These are phyloP conservation scores for Limonius californicus DNA, from an alignment of 1,140 invertebrate genomes.

Conservation along the genomic window DNA sequence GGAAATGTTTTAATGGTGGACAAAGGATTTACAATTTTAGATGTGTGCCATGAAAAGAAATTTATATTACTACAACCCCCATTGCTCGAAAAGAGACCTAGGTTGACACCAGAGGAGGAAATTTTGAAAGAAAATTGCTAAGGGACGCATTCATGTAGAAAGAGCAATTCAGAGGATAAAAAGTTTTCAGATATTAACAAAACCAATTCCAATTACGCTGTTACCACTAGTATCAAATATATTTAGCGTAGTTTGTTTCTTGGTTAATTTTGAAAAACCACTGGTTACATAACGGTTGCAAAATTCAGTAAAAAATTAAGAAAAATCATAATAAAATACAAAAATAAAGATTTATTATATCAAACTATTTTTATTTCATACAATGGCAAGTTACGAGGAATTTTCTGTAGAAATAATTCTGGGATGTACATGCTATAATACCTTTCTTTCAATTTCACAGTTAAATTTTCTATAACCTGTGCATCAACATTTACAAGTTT, in stretches of 20 bases:
- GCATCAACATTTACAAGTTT: too few species aligned
- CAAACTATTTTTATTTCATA: neutral
- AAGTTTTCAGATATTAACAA: too few species aligned
- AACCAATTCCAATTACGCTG: neutral
- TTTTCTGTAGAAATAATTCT: neutral
- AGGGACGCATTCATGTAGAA: neutral
- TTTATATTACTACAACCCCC: neutral
- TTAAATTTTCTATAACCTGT: neutral
- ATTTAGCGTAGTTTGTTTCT: slow-evolving; percentile 11
- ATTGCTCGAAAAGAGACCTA: neutral
- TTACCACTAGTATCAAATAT: slow-evolving; percentile 6
- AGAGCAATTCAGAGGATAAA: slow-evolving; percentile 2
- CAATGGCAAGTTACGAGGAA: neutral
- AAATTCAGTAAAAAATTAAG: too few species aligned
- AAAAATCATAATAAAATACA: too few species aligned
- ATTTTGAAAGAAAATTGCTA: slow-evolving; percentile 4
- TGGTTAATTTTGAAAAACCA: too few species aligned
- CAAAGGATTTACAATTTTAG: neutral
- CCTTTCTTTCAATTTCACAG: neutral
- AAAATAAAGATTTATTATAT: too few species aligned
- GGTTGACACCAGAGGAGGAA: neutral
- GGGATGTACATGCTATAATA: too few species aligned
- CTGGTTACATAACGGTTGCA: too few species aligned
- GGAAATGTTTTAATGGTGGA: neutral
- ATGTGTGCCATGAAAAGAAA: neutral